Evolutionary conservation across 2,113 vertebrate genomes (phyloP).

Genomic region (Pithys albifrons): DNA sequence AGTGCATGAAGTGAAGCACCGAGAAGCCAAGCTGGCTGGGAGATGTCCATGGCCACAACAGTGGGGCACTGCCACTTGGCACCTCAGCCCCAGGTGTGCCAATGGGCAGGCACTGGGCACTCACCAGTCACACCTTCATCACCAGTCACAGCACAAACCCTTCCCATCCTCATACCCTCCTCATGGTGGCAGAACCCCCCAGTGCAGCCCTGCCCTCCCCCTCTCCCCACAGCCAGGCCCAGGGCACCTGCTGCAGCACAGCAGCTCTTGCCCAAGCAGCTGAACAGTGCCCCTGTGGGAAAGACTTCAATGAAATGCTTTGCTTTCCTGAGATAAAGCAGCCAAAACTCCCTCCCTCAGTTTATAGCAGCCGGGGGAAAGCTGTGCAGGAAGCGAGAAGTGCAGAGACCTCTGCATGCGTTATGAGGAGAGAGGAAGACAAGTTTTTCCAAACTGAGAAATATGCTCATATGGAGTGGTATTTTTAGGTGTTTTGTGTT

Average conservation of each 20-base stretch:
- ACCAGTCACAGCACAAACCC: rapidly evolving
- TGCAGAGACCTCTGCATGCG: neutral
- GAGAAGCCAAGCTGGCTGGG: neutral
- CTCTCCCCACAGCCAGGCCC: rapidly evolving
- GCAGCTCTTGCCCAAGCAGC: neutral
- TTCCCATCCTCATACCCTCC: rapidly evolving
- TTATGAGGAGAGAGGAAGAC: neutral
- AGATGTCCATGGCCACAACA: rapidly evolving
- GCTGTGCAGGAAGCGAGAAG: neutral
- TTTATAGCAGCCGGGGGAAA: neutral
- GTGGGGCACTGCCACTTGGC: rapidly evolving
- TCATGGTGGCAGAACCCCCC: rapidly evolving
- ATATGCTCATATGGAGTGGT: constrained; percentile 31
- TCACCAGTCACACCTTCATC: rapidly evolving
- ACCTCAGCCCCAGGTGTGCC: rapidly evolving
- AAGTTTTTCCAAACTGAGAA: constrained; percentile 21
- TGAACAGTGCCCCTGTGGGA: rapidly evolving
- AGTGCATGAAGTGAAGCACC: rapidly evolving
- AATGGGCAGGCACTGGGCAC: rapidly evolving
- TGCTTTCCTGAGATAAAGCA: neutral
- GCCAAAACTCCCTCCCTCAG: neutral
- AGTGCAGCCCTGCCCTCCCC: neutral
- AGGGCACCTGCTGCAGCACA: neutral
- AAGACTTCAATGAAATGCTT: neutral
- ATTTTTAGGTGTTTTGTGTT: constrained; percentile 53